Evolutionary conservation across 2,888 invertebrate species (phyloP), one percentile per base, ranked within the genome.

Genomic region (Heteromurus nitidus): DNA sequence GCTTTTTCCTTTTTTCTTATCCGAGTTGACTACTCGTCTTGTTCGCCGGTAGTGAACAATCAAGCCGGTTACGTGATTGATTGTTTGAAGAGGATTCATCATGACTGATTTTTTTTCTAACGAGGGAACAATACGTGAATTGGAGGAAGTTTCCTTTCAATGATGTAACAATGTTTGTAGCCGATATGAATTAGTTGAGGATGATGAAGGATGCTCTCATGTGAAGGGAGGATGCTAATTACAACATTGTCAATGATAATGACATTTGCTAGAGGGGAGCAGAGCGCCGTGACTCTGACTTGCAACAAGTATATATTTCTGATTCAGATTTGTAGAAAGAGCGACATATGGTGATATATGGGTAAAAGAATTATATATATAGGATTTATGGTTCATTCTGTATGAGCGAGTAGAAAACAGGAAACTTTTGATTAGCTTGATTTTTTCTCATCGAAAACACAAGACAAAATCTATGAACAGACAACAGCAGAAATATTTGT

Each of bases 191-290:
- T 47, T 47, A 47, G n/a, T n/a, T 47, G 11, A 47, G 11, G n/a
- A 47, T 47, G n/a, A 47, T 13, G 47, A 47, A n/a, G 47, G n/a
- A n/a, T n/a, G n/a, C n/a, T n/a, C n/a, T n/a, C n/a, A n/a, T n/a
- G n/a, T n/a, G n/a, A n/a, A n/a, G 47, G 47, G 36, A 5, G 47
- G 47, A 47, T 5, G 47, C 47, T 47, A 47, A 47, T 47, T 47
- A 47, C 3, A 9, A 9, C 7, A 36, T 16, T 11, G 47, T 47
- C 3, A 47, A 47, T 47, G 47, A 16, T 47, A 47, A 47, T 47
- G 47, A 47, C 47, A 47, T 47, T 47, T 47, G n/a, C n/a, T n/a
- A n/a, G n/a, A n/a, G n/a, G n/a, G n/a, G n/a, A n/a, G n/a, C n/a
- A n/a, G n/a, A n/a, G n/a, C n/a, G n/a, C n/a, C n/a, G n/a, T n/a